Evolutionary conservation across 1,140 invertebrate species (phyloP).

Genomic region (Heliothis subflexa): DNA sequence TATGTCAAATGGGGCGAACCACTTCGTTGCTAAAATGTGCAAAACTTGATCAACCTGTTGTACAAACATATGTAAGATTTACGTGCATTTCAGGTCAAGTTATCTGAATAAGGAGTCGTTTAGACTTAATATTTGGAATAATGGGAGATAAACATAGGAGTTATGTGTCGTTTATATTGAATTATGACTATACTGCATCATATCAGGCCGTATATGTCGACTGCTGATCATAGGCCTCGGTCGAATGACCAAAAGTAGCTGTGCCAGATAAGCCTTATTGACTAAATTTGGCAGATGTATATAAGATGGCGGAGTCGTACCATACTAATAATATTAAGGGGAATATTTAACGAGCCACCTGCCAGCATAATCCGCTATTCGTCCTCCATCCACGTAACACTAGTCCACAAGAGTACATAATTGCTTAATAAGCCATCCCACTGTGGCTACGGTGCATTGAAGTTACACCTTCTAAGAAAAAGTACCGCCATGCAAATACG

Average conservation of each 20-base stretch:
- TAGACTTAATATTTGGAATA: slow-evolving; percentile 34
- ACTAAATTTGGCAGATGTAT: slow-evolving; percentile 7
- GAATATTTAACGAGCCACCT: neutral
- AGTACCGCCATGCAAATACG: slow-evolving; percentile 25
- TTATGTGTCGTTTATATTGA: slow-evolving; percentile 15
- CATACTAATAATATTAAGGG: neutral
- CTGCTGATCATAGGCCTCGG: slow-evolving; percentile 20
- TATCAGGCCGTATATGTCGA: slow-evolving; percentile 8
- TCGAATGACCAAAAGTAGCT: slow-evolving; percentile 13
- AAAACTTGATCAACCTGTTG: slow-evolving; percentile 18
- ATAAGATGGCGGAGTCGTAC: neutral
- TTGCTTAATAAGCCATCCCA: slow-evolving; percentile 6
- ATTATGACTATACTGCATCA: slow-evolving; percentile 15
- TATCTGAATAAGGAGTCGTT: slow-evolving; percentile 17
- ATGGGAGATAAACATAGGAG: slow-evolving; percentile 24
- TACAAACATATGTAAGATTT: slow-evolving; percentile 22
- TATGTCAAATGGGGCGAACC: slow-evolving; percentile 22
- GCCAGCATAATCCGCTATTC: neutral
- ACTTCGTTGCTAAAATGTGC: slow-evolving; percentile 26
- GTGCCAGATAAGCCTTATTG: slow-evolving; percentile 13
- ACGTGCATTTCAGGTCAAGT: slow-evolving; percentile 29
- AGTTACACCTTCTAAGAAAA: slow-evolving; percentile 11
- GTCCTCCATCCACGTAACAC: neutral
- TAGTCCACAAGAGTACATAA: neutral
- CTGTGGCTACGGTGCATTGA: neutral